Evolutionary conservation across 1,140 invertebrate genomes (phyloP).

Genomic region (Bombus waltoni): DNA sequence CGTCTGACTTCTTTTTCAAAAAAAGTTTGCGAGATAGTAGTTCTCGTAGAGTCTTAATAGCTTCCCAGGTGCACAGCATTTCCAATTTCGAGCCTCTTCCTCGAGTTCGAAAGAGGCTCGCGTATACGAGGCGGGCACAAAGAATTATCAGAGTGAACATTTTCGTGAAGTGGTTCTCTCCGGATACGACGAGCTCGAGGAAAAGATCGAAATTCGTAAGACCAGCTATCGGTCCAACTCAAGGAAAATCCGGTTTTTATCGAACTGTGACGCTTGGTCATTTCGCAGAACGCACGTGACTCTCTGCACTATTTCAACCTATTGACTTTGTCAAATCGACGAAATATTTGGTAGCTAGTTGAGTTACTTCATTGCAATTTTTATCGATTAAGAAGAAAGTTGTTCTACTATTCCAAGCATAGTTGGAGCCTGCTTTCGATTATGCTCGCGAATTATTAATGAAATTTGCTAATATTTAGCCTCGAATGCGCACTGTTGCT

Average conservation of each 20-base stretch:
- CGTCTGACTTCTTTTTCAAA: too few relatives aligned
- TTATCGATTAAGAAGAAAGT: too few relatives aligned
- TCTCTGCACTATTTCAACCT: neutral
- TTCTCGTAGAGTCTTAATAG: too few relatives aligned
- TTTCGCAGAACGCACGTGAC: constrained; percentile 2
- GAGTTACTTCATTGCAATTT: neutral
- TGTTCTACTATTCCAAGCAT: neutral
- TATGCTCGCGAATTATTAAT: neutral
- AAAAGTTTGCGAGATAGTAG: too few relatives aligned
- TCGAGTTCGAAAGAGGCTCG: too few relatives aligned
- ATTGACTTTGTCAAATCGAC: neutral
- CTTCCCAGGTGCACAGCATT: too few relatives aligned
- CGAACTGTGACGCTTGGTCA: neutral
- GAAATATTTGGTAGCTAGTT: too few relatives aligned
- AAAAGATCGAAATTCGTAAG: constrained; percentile 69
- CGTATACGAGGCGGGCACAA: too few relatives aligned
- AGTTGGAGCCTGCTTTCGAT: neutral
- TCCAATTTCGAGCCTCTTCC: too few relatives aligned
- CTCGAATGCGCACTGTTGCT: constrained; percentile 41
- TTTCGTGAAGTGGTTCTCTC: constrained; percentile 42
- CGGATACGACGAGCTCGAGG: constrained; percentile 41
- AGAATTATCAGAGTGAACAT: constrained; percentile 49
- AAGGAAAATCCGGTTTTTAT: constrained; percentile 46
- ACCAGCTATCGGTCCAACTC: neutral
- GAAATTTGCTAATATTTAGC: constrained; percentile 35